Conservation (phyloP, 2,888 invertebrate genomes). For the Drosophila maculinotata region DNA sequence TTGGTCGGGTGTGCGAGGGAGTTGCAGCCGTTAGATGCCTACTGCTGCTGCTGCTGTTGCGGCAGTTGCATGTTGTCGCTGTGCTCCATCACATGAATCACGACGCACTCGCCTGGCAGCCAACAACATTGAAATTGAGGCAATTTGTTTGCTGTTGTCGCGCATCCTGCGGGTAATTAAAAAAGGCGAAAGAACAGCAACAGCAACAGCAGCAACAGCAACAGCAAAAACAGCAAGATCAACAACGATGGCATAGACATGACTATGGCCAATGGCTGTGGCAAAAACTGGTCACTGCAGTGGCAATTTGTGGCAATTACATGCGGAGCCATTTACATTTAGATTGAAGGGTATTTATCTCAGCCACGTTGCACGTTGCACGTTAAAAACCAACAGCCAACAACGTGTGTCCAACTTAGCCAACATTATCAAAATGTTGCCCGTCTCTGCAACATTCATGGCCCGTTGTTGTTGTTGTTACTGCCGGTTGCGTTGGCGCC, state of each 20-base stretch:
- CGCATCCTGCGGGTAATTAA: slow-evolving; percentile 82
- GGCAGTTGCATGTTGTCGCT: slow-evolving; percentile 72
- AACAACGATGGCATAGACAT: slow-evolving; percentile 63
- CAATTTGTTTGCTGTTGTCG: slow-evolving; percentile 82
- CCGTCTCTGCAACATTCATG: slow-evolving; percentile 6
- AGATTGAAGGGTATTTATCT: slow-evolving; percentile 82
- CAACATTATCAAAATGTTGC: slow-evolving; percentile 59
- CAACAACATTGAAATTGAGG: slow-evolving; percentile 82
- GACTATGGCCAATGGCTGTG: slow-evolving; percentile 70
- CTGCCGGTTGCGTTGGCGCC: slow-evolving; percentile 67
- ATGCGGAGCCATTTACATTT: slow-evolving; percentile 83
- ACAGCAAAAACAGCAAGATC: slow-evolving; percentile 48
- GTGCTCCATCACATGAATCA: slow-evolving; percentile 74
- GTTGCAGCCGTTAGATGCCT: slow-evolving; percentile 76
- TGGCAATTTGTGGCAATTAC: slow-evolving; percentile 83
- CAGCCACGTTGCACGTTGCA: slow-evolving; percentile 56
- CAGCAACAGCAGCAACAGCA: slow-evolving; percentile 39
- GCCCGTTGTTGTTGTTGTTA: not conserved
- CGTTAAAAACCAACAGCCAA: slow-evolving; percentile 19
- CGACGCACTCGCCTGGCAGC: slow-evolving; percentile 73
- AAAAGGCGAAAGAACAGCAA: slow-evolving; percentile 80
- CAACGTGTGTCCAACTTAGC: slow-evolving; percentile 37
- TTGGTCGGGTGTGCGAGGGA: slow-evolving; percentile 68
- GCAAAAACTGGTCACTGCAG: slow-evolving; percentile 81
- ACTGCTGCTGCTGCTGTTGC: slow-evolving; percentile 45